Evolutionary conservation across 1,140 invertebrate genomes (phyloP), one percentile per base, ranked within the genome.

Genomic region (Gonioctena quinquepunctata): DNA sequence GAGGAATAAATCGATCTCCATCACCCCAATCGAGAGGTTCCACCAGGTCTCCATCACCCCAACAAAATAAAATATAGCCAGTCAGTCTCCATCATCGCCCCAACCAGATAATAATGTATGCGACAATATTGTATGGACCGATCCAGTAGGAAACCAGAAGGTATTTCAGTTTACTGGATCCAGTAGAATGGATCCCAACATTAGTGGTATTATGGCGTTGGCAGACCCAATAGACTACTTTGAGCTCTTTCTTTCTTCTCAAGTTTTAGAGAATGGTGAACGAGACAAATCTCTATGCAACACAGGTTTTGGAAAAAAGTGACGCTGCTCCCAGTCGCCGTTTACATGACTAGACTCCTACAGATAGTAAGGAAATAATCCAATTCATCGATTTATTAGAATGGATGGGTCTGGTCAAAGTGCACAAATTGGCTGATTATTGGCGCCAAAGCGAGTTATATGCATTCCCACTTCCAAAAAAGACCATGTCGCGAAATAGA

Each of bases 261-360:
- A 71, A 28, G 61, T 68, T n/a, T 13, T 68, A 54, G 6, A 52
- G 68, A 13, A 71, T 69, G 62, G 68, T 66, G 5, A 23, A 72
- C 16, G 13, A 72, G 25, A 72, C 68, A 8, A 72, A 72, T 48
- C 25, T 69, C 11, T 70, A 59, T 33, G 71, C 62, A 18, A 65
- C 25, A 19, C 71, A 72, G 64, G 7, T n/a, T 22, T 13, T 60
- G 13, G 6, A n/a, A 18, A 11, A 13, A 4, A 11, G 7, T n/a
- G 18, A 60, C 18, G n/a, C 2, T 60, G 16, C 26, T 11, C 13
- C 16, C 7, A 54, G 50, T 54, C 59, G 63, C 18, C 52, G 54
- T n/a, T 26, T 62, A 27, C 57, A 67, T 57, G 7, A 25, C 13
- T 68, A 49, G 66, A 25, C 18, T 16, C 57, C 60, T 42, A 62